Base-by-base conservation (phyloP, 2,888 invertebrate species). In the Phaedon cochleariae region DNA sequence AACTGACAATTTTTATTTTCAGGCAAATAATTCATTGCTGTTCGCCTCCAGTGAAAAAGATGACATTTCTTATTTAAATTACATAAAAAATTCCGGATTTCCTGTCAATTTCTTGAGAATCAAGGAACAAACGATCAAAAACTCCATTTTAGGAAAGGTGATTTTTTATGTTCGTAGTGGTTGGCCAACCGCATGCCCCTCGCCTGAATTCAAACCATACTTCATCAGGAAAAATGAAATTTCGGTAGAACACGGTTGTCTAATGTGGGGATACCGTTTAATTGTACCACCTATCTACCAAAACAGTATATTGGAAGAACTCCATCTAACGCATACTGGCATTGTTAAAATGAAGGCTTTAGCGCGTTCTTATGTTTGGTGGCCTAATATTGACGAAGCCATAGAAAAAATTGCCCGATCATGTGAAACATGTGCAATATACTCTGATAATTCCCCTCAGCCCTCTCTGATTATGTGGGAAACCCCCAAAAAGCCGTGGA, bases 351-450 rank as follows among this genome's bases (percentile, higher is more conserved):
- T 53, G 53, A 53, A 53, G 20, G 20, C 4, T 31, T 31, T 53
- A 17, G 34, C 55, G 6, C 45, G 46, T 46, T 57, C 26, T 6
- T 55, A 57, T 15, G n/a, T 57, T 22, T 57, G 57, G 57, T 45
- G 45, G 54, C 20, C 54, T 18, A 20, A 34, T 6, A 34, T 54
- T 0, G 20, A 54, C 22, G 41, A 4, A 10, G 17, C 34, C n/a
- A 54, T 54, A 1, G 34, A 54, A 17, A 17, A 31, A 1, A 31
- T 31, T 26, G 26, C 26, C 26, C 3, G 26, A 26, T 26, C 26
- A 3, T 26, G 26, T 26, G 26, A 26, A 26, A 26, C 26, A 3
- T 26, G 26, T 26, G 26, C 26, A 26, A 26, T 26, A 26, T 26
- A 26, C 6, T 26, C 26, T 26, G 26, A 26, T 26, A 26, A 26